Evolutionary conservation across 2,113 vertebrate species (phyloP).

Genomic region (Xenopus borealis): DNA sequence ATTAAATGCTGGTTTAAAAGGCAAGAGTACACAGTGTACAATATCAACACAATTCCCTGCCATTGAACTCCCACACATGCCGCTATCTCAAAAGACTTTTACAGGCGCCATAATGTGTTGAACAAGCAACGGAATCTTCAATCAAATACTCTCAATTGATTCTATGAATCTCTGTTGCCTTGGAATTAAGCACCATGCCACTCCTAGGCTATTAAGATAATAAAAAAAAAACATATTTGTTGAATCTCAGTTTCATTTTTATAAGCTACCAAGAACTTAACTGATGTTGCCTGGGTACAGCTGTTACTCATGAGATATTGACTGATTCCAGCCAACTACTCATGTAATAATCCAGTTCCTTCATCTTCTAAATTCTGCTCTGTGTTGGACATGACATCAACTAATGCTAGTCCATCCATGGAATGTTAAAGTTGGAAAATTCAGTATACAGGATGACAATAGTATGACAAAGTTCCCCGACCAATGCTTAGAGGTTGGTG

Average conservation of each 20-base stretch:
- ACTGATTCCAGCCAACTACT: too few relatives aligned
- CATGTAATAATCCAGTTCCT: too few relatives aligned
- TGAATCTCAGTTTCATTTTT: conserved; percentile 19
- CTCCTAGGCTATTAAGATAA: conserved; percentile 42
- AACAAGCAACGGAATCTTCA: conserved; percentile 34
- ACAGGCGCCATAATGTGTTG: conserved; percentile 44
- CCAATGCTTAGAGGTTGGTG: too few relatives aligned
- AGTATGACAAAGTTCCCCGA: too few relatives aligned
- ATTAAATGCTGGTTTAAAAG: conserved; percentile 44
- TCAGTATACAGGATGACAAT: too few relatives aligned
- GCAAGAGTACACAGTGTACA: conserved; percentile 8
- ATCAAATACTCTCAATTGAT: conserved; percentile 10
- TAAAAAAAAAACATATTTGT: not conserved
- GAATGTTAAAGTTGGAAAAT: too few relatives aligned
- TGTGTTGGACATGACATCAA: too few relatives aligned
- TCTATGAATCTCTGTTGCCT: conserved; percentile 18
- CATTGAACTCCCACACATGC: conserved; percentile 39
- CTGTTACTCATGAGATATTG: too few relatives aligned
- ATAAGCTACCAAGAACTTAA: not conserved
- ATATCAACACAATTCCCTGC: conserved; percentile 15
- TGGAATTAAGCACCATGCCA: not conserved
- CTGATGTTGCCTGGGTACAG: not conserved
- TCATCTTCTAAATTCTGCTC: too few relatives aligned
- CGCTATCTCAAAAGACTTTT: conserved; percentile 41
- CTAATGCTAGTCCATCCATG: too few relatives aligned